Conservation (phyloP, 2,113 vertebrate genomes). For the Sarotherodon lohbergeri region DNA sequence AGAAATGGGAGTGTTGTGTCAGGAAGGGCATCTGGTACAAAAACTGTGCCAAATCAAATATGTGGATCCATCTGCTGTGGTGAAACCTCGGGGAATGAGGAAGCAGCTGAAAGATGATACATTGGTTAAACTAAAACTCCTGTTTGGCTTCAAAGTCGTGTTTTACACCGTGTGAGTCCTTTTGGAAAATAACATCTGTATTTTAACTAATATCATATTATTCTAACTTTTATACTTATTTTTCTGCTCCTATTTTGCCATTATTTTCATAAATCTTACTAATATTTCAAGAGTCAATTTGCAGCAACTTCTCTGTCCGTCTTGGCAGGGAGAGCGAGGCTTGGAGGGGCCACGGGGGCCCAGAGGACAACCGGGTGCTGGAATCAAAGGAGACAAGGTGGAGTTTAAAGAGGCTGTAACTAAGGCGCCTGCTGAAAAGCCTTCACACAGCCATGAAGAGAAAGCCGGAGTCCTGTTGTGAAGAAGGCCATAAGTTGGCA, state of each 20-base stretch:
- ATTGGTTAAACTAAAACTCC: neutral
- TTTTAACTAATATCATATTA: neutral
- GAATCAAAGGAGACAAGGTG: slow-evolving; percentile 89
- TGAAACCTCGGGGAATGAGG: neutral
- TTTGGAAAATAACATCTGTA: neutral
- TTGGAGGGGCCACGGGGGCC: slow-evolving; percentile 81
- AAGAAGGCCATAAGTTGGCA: slow-evolving; percentile 6
- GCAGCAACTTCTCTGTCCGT: slow-evolving; percentile 8
- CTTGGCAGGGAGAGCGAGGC: slow-evolving; percentile 78
- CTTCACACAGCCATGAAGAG: slow-evolving; percentile 6
- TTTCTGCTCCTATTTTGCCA: neutral
- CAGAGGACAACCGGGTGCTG: slow-evolving; percentile 74
- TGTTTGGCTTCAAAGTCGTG: neutral
- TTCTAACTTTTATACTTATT: neutral
- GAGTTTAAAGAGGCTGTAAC: slow-evolving; percentile 56
- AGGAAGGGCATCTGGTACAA: neutral
- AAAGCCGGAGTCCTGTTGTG: neutral
- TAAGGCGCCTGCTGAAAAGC: slow-evolving; percentile 34
- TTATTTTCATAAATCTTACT: neutral
- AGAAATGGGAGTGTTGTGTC: neutral
- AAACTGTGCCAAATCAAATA: neutral
- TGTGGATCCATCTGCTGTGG: neutral
- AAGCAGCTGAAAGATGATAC: neutral
- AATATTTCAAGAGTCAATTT: neutral
- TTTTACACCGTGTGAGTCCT: neutral